Base-by-base conservation (phyloP, 2,797 vertebrate species). In the Morus bassanus region DNA sequence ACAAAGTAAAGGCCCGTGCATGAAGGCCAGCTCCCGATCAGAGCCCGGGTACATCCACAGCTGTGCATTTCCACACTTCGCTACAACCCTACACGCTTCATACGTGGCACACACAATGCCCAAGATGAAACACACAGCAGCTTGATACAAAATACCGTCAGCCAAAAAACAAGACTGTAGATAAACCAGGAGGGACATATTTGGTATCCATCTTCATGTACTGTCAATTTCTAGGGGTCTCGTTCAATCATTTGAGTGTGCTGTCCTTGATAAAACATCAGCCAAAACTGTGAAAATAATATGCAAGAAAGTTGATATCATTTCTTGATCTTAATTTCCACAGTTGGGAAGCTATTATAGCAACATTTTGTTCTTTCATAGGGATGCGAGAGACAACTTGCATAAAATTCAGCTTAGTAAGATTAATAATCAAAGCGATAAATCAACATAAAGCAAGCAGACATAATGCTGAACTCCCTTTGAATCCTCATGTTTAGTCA, bases 231-330 rank as follows among this genome's bases (percentile, higher is more conserved):
- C 75, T 61, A 88, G 51, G 54, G 61, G 64, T 84, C 89, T 85
- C 7, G 1, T 46, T 92, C 87, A 89, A 70, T 59, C 89, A 83
- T n/a, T 53, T 35, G 72, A 93, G 82, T 24, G 21, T 70, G 28
- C 69, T 68, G 89, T 96, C 96, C 92, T 93, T 25, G 73, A 93
- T 86, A 92, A 74, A 95, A 83, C 72, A 95, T 88, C 79, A 92
- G 69, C 69, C 65, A 93, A 96, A 96, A 90, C 94, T 94, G 94
- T 93, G 91, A 96, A 94, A 96, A 95, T 92, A 94, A 94, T 48
- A 78, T 88, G 82, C 87, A 88, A 84, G 72, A 10, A 72, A 89
- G 91, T 46, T 84, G 91, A 54, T 81, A 64, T 61, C 24, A 1
- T 93, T 95, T 89, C 91, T 85, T 96, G 89, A 96, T 96, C 94